These are phyloP conservation scores for Dasyprocta punctata DNA, from an alignment of 2,113 vertebrate species.

Conservation along the genomic window DNA sequence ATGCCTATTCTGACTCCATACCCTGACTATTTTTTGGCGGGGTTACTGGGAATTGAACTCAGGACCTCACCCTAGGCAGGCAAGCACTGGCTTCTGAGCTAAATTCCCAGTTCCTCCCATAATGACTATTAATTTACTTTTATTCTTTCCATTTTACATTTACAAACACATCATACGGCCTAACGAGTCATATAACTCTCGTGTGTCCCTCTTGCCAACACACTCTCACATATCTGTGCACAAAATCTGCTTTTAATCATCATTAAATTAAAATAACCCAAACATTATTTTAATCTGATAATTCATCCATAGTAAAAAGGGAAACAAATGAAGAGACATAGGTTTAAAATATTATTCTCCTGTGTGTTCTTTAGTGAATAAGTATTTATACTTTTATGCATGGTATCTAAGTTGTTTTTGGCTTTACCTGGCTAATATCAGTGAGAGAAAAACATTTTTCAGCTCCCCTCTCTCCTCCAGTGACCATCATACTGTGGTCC, in stretches of 20 bases:
- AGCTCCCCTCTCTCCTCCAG: too few species aligned
- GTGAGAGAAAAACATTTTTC: neutral
- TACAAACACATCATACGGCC: neutral
- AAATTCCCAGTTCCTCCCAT: too few species aligned
- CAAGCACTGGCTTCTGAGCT: too few species aligned
- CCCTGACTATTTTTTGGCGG: neutral
- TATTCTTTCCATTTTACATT: neutral
- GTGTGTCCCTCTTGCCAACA: too few species aligned
- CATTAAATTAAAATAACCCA: neutral
- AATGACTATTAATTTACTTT: neutral
- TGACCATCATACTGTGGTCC: neutral
- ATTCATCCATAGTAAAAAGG: neutral
- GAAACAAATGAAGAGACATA: neutral
- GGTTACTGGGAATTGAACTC: too few species aligned
- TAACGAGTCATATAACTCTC: too few species aligned
- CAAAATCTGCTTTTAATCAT: neutral
- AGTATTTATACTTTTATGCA: neutral
- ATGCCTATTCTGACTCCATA: neutral
- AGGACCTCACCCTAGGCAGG: too few species aligned
- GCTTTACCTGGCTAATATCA: neutral
- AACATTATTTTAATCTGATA: neutral
- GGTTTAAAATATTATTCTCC: neutral
- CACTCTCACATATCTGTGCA: too few species aligned
- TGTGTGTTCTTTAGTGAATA: neutral
- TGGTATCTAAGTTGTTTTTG: neutral